Evolutionary conservation across 2,888 invertebrate genomes (phyloP), one percentile per base, ranked within the genome.

Genomic region (Idaea biselata): DNA sequence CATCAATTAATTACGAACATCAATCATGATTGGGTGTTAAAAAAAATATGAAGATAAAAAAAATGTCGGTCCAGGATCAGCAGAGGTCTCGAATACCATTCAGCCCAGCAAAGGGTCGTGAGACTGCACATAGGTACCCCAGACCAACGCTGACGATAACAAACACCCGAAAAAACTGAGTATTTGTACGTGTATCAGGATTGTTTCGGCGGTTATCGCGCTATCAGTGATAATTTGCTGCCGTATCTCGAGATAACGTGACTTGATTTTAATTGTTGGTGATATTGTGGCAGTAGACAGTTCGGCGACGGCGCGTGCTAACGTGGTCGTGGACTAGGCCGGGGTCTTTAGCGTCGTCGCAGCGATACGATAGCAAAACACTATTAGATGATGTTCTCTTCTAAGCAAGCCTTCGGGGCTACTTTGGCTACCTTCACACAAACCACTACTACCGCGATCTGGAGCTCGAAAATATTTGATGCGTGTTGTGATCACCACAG

Each of bases 71-170:
- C 80, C 87, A 89, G 89, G 91, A 92, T 93, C 93, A 93, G 93
- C 92, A 93, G 92, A 91, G 91, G 93, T 93, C 93, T 93, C 93
- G 93, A 93, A 93, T 93, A 93, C 93, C 93, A 83, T 73, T 80
- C 86, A 84, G 83, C 88, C 87, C 80, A 73, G 83, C 73, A 79
- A 78, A 79, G 75, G 80, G 81, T 76, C 69, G 75, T 64, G 74
- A 77, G 85, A 81, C 87, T 80, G 79, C 74, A 68, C 58, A 70
- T 72, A 80, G 91, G 91, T 88, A 91, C 91, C 90, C 93, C 88
- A 90, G 91, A 91, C 92, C 89, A 90, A 89, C 88, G 89, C 91
- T 91, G 91, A 92, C 91, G 86, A 82, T 86, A 81, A 72, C 70
- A 66, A 65, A 64, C 59, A 69, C 83, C 79, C 91, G 83, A 92